Percentiles rank a stretch among this genome's conserved stretches.
These are phyloP conservation scores for Acanthococcus lagerstroemiae DNA, from an alignment of 2,888 invertebrate species.

Conservation along the genomic window DNA sequence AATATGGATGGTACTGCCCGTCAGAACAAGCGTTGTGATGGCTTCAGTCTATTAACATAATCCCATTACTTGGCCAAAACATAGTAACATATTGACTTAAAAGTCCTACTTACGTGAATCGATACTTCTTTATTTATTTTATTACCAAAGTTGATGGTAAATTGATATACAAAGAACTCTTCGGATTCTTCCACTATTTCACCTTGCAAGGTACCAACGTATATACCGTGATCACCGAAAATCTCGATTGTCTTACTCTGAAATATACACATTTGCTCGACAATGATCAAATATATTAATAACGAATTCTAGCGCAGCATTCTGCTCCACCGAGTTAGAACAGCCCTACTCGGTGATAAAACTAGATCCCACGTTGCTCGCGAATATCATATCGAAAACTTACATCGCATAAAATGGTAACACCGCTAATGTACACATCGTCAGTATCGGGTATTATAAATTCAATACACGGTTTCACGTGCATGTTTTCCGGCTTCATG, in stretches of 20 bases:
- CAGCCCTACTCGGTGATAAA: not conserved
- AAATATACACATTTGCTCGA: not conserved
- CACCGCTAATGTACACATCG: not conserved
- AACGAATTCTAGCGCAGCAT: too few relatives aligned
- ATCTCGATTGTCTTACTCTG: constrained; percentile 7
- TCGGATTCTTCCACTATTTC: not conserved
- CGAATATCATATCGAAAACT: not conserved
- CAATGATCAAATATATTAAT: too few relatives aligned
- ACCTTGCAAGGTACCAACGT: not conserved
- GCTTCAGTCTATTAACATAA: too few relatives aligned
- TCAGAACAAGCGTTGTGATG: too few relatives aligned
- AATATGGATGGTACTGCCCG: too few relatives aligned
- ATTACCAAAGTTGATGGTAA: not conserved
- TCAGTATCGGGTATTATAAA: not conserved
- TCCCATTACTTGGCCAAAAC: too few relatives aligned
- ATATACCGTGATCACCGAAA: constrained; percentile 14
- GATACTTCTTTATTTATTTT: constrained; percentile 5
- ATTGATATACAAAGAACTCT: constrained; percentile 10
- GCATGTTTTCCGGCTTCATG: not conserved
- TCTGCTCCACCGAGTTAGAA: too few relatives aligned
- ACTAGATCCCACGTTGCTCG: not conserved
- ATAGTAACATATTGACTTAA: too few relatives aligned
- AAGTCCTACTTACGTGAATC: constrained; percentile 12
- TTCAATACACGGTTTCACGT: not conserved
- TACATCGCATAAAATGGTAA: not conserved